phyloP scores from a whole-genome alignment of 2,888 invertebrate species.

The Miltochrista miniata region DNA sequence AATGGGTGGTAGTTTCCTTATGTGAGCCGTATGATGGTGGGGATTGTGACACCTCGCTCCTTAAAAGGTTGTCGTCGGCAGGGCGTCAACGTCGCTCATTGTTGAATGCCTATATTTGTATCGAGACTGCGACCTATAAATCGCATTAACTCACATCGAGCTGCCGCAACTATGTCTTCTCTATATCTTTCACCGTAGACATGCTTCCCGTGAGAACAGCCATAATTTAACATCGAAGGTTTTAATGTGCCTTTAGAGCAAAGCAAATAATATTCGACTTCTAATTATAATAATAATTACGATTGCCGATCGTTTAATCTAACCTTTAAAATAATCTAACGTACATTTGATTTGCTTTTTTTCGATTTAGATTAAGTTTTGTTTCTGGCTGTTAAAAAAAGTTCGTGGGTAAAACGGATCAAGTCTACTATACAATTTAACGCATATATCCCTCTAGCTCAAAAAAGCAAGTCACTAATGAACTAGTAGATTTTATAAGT shows the following conservation, averaged over 20 bases:
- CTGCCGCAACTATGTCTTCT: conserved; percentile 13
- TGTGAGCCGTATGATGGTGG: conserved; percentile 38
- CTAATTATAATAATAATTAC: too few relatives aligned
- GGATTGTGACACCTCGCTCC: conserved; percentile 49
- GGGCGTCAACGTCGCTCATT: conserved; percentile 65
- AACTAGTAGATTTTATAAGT: too few relatives aligned
- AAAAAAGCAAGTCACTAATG: background rate
- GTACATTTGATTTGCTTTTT: too few relatives aligned
- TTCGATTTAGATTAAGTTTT: too few relatives aligned
- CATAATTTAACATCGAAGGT: too few relatives aligned
- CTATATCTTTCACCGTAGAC: conserved; percentile 12
- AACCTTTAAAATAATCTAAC: conserved; percentile 6
- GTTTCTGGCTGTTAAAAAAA: too few relatives aligned
- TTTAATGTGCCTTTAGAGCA: background rate
- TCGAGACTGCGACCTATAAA: conserved; percentile 41
- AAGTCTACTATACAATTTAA: too few relatives aligned
- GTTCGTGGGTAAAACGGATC: too few relatives aligned
- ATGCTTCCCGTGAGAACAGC: background rate
- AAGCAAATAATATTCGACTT: too few relatives aligned
- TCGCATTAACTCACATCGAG: conserved; percentile 19
- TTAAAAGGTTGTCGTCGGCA: conserved; percentile 54
- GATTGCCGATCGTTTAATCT: background rate
- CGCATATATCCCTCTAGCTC: too few relatives aligned
- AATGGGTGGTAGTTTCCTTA: conserved; percentile 59
- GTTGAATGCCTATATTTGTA: conserved; percentile 58